These are phyloP conservation scores for Pocillopora grandis DNA, from an alignment of 92 coral and sea anemone species.

Conservation along the genomic window DNA sequence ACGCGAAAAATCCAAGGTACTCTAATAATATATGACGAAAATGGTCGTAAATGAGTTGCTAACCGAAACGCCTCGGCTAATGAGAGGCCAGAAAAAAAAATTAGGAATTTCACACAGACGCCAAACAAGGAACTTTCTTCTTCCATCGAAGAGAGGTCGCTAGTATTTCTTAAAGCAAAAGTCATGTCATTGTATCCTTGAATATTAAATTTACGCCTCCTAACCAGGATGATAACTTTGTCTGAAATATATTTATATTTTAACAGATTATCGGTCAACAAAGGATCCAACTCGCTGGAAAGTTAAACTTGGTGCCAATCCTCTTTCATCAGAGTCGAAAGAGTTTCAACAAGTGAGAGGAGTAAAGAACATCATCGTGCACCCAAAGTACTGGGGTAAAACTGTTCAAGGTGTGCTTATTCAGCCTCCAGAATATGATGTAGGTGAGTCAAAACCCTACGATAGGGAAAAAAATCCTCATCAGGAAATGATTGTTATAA, in stretches of 20 bases:
- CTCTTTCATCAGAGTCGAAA: background rate
- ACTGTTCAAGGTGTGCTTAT: constrained; percentile 57
- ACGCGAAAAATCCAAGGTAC: background rate
- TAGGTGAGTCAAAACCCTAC: constrained; percentile 37
- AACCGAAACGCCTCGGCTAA: too few relatives aligned
- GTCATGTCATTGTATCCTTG: too few relatives aligned
- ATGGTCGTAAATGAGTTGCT: too few relatives aligned
- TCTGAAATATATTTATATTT: background rate
- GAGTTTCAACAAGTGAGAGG: constrained; percentile 39
- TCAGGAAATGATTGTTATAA: background rate
- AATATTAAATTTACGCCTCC: background rate
- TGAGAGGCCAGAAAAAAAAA: too few relatives aligned
- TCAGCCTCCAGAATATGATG: constrained; percentile 59
- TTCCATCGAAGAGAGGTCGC: too few relatives aligned
- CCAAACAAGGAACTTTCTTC: too few relatives aligned
- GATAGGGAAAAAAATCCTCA: background rate
- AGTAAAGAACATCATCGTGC: constrained; percentile 47
- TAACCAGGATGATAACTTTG: background rate
- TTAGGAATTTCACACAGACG: too few relatives aligned
- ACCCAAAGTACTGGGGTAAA: constrained; percentile 57
- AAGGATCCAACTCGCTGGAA: constrained; percentile 56
- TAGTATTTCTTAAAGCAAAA: too few relatives aligned
- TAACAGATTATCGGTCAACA: constrained; percentile 59
- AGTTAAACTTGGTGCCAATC: constrained; percentile 56
- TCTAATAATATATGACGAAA: too few relatives aligned